Conservation (phyloP, 2,113 vertebrate species). For the Melanostigma gelatinosum region DNA sequence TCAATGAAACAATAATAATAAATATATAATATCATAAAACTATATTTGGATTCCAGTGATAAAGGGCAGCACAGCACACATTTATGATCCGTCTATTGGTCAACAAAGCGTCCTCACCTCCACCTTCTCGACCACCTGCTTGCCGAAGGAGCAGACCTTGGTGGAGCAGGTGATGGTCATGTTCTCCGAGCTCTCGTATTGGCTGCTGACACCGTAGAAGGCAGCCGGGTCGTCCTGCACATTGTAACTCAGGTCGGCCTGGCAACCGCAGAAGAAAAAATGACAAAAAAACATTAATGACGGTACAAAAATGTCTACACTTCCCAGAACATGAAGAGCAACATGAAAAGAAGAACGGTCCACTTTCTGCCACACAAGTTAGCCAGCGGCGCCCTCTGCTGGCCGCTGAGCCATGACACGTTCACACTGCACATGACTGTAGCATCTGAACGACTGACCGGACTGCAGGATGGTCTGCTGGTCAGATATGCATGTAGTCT, state of each 20-base stretch:
- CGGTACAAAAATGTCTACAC: neutral
- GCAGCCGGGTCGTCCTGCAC: slow-evolving; percentile 94
- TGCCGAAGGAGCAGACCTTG: slow-evolving; percentile 99
- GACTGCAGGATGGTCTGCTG: neutral
- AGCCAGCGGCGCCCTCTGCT: slow-evolving; percentile 31
- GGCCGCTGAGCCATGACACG: neutral
- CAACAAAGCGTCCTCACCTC: slow-evolving; percentile 86
- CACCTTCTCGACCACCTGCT: slow-evolving; percentile 99
- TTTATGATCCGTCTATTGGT: neutral
- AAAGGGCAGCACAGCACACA: neutral
- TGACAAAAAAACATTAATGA: neutral
- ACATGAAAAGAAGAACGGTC: neutral
- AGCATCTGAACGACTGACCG: too few relatives aligned
- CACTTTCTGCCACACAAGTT: neutral
- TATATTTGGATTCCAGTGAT: neutral
- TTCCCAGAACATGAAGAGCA: too few relatives aligned
- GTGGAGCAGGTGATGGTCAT: slow-evolving; percentile 99
- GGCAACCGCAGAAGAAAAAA: slow-evolving; percentile 25
- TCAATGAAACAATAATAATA: neutral
- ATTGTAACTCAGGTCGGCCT: slow-evolving; percentile 97
- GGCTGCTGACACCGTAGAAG: slow-evolving; percentile 96
- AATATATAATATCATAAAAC: neutral
- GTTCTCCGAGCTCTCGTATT: slow-evolving; percentile 98
- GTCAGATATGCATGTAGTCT: neutral
- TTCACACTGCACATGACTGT: too few relatives aligned